Conservation (phyloP, 2,888 invertebrate genomes). For the Tiphia femorata region DNA sequence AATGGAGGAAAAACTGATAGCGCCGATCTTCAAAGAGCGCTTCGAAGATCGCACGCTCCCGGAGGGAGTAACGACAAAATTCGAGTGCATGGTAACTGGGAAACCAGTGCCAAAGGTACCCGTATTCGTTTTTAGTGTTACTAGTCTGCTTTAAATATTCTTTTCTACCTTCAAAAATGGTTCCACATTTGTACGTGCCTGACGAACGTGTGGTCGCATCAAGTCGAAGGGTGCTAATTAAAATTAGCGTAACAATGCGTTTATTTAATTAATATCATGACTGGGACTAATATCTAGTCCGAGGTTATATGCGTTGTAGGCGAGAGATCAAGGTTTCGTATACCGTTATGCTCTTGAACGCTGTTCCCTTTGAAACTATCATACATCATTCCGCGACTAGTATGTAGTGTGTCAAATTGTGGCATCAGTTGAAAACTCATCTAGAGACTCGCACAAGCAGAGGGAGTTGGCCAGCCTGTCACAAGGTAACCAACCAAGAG, state of each 20-base stretch:
- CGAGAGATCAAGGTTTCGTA: no score
- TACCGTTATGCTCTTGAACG: no score
- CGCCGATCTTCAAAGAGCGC: constrained; percentile 77
- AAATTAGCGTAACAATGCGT: neutral
- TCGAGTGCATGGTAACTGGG: constrained; percentile 82
- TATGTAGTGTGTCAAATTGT: constrained; percentile 2
- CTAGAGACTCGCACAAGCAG: constrained; percentile 25
- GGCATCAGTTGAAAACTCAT: constrained; percentile 7
- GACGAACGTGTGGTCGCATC: no score
- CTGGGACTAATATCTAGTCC: constrained; percentile 12
- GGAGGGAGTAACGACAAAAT: constrained; percentile 75
- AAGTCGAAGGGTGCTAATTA: neutral
- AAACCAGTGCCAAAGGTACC: constrained; percentile 81
- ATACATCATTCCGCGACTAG: no score
- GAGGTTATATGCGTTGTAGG: no score
- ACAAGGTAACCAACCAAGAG: constrained; percentile 37
- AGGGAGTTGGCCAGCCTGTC: constrained; percentile 42
- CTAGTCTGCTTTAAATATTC: no score
- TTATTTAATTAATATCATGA: constrained; percentile 2
- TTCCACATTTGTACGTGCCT: no score
- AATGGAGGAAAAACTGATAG: constrained; percentile 73
- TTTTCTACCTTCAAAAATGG: no score
- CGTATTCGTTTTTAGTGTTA: no score
- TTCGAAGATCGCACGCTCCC: constrained; percentile 75
- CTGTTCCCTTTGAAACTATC: no score